phyloP scores from a whole-genome alignment of 2,797 vertebrate species.

The Ctenosaura bakeri region DNA sequence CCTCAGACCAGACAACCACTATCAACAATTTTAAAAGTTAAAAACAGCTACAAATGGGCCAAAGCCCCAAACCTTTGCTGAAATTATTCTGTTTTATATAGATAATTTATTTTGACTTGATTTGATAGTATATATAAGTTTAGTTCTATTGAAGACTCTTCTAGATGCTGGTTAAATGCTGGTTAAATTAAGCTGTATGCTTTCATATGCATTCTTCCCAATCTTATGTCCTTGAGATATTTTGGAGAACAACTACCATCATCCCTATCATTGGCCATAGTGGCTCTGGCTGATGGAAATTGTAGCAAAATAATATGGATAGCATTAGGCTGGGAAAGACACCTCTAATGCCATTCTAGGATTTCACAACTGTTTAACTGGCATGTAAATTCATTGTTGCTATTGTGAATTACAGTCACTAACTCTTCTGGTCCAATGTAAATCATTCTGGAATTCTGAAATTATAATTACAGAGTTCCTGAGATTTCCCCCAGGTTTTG shows the following conservation, averaged over 20 bases:
- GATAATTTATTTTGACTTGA: background rate
- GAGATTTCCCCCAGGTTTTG: background rate
- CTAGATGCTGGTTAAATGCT: background rate
- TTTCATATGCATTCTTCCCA: too few species aligned
- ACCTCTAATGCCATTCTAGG: background rate
- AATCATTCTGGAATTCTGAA: slow-evolving; percentile 7
- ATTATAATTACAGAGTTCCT: background rate
- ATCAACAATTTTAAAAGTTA: background rate
- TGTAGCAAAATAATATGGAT: too few species aligned
- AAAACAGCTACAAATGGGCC: background rate
- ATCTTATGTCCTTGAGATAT: too few species aligned
- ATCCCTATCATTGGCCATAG: too few species aligned
- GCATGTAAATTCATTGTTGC: background rate
- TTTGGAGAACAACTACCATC: too few species aligned
- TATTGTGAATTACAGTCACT: background rate
- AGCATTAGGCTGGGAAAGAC: too few species aligned
- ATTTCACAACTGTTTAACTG: background rate
- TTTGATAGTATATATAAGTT: background rate
- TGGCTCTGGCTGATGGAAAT: too few species aligned
- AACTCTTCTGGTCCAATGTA: background rate
- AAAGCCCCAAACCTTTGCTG: background rate
- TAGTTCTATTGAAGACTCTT: background rate
- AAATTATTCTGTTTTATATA: background rate
- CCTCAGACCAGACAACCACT: too few species aligned
- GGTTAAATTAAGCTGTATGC: too few species aligned